phyloP scores from a whole-genome alignment of 2,888 invertebrate genomes.

The Sycophila texana region DNA sequence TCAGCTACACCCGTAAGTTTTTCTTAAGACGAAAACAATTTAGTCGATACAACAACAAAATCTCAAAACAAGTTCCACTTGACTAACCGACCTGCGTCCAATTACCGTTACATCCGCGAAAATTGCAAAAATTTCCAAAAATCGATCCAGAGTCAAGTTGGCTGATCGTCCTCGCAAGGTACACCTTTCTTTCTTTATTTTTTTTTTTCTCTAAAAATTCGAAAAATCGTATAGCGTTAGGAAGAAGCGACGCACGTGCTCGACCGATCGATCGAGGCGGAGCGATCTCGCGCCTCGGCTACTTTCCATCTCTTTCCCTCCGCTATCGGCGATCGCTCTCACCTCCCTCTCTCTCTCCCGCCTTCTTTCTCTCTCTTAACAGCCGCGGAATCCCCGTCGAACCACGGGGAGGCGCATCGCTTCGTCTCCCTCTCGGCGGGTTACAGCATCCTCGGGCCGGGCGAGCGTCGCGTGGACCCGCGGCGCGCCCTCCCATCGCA shows the following conservation, averaged over 20 bases:
- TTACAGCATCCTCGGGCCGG: slow-evolving; percentile 70
- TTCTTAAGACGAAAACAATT: no score
- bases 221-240: no score
- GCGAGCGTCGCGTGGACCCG: slow-evolving; percentile 70
- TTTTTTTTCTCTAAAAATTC: background rate
- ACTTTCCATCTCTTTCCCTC: slow-evolving; percentile 59
- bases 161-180: no score
- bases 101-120: no score
- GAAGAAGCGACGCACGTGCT: slow-evolving; percentile 7
- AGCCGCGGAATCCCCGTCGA: slow-evolving; percentile 22
- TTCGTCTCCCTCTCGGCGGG: slow-evolving; percentile 55
- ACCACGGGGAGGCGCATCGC: slow-evolving; percentile 41
- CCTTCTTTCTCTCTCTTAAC: background rate
- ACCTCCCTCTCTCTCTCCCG: slow-evolving; percentile 54
- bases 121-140: no score
- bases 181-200: no score
- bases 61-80: no score
- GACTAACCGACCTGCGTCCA: no score
- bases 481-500: slow-evolving; percentile 38
- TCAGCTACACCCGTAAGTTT: no score
- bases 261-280: slow-evolving; percentile 16
- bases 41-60: no score
- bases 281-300: background rate
- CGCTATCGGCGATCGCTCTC: slow-evolving; percentile 52
- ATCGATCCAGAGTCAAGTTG: no score